phyloP scores from a whole-genome alignment of 2,888 invertebrate genomes.

The Melipona beecheii region DNA sequence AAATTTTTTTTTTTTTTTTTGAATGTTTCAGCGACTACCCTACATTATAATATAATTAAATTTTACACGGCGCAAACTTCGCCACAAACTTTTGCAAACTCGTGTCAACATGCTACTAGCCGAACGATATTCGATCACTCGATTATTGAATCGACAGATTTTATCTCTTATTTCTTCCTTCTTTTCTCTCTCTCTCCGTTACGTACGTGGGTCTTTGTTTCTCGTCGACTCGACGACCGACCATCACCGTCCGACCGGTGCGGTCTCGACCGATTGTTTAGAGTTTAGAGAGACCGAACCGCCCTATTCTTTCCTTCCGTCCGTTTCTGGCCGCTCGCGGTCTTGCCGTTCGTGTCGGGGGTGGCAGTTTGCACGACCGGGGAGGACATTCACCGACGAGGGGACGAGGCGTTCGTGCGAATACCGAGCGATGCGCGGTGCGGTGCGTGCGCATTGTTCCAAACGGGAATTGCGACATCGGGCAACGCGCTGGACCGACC shows the following conservation, averaged over 20 bases:
- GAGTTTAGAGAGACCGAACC: too few species aligned
- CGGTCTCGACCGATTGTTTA: slow-evolving; percentile 7
- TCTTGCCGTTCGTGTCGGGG: neutral
- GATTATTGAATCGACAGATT: too few species aligned
- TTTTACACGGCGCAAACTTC: too few species aligned
- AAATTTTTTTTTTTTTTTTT: too few species aligned
- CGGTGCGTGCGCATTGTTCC: slow-evolving; percentile 24
- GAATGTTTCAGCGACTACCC: too few species aligned
- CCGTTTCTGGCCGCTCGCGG: neutral
- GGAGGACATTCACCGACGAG: neutral
- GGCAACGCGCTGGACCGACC: neutral
- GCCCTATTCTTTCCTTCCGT: slow-evolving; percentile 14
- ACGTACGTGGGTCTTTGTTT: neutral
- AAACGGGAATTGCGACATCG: slow-evolving; percentile 14
- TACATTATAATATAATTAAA: too few species aligned
- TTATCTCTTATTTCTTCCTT: neutral
- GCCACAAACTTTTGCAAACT: too few species aligned
- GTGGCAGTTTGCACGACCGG: neutral
- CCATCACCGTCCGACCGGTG: neutral
- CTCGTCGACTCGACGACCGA: neutral
- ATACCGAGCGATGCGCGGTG: neutral
- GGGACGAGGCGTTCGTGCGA: slow-evolving; percentile 14
- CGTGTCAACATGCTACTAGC: too few species aligned
- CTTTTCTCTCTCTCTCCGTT: neutral
- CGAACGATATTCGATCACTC: too few species aligned